Base-by-base conservation (phyloP, 2,113 vertebrate genomes). In the Caretta caretta region DNA sequence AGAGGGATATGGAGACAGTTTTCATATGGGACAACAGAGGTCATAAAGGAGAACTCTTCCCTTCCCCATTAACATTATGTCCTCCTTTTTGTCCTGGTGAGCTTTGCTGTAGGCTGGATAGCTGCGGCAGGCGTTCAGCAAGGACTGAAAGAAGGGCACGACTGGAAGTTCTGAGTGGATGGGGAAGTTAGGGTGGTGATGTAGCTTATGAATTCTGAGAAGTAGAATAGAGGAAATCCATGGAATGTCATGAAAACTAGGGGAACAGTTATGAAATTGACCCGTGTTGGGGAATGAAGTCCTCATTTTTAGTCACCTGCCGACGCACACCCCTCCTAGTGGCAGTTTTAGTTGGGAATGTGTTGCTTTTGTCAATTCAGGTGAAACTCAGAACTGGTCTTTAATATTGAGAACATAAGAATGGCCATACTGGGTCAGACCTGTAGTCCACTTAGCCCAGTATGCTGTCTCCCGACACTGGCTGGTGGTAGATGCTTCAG, bases 41-140 rank as follows among this genome's bases (percentile, higher is more conserved):
- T 59, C 2, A 54, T 78, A 91, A 93, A 87, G 65, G 0, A 38
- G 38, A 76, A 85, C n/a, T 53, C 83, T 96, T 84, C 46, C 84
- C 19, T 46, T 94, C 94, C 84, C 80, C 93, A 42, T 69, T 87
- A 72, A 87, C 53, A 48, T 8, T 80, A 5, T 80, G 89, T 51
- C 85, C 92, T 81, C 57, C 16, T 79, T 95, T 93, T 82, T 91
- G 81, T 92, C 96, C 94, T 88, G 56, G 29, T 48, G 89, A 53
- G 38, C 91, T 81, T 97, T 93, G 59, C 59, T 31, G 59, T 62
- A 31, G 29, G 29, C 29, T 62, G 59, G 79, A 6, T 72, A 72
- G n/a, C 8, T 38, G n/a, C n/a, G 9, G 69, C 69, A 96, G 75
- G n/a, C 56, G 62, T 12, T 50, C 20, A 78, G 65, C 56, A 19